phyloP scores from a whole-genome alignment of 2,888 invertebrate genomes.

The Aphrophora alni region DNA sequence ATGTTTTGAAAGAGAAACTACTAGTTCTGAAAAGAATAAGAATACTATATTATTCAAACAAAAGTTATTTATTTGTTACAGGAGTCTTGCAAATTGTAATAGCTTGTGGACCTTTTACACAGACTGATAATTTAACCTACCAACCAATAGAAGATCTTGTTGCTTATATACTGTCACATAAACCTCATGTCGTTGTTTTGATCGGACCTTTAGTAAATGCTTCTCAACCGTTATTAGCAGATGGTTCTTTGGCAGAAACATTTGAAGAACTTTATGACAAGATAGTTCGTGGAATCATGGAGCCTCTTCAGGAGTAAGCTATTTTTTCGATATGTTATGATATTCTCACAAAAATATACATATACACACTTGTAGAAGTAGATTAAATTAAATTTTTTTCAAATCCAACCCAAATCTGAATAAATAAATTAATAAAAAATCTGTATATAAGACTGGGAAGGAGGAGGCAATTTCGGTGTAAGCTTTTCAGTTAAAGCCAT shows the following conservation, averaged over 20 bases:
- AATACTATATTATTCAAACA: too few species aligned
- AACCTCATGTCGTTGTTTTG: conserved; percentile 81
- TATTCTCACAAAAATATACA: background rate
- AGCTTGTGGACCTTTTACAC: conserved; percentile 85
- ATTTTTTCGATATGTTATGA: background rate
- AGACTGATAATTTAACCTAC: conserved; percentile 75
- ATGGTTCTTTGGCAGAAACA: conserved; percentile 68
- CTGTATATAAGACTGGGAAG: too few species aligned
- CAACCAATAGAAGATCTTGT: conserved; percentile 83
- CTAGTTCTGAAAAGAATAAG: too few species aligned
- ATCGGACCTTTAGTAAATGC: conserved; percentile 86
- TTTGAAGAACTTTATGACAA: conserved; percentile 78
- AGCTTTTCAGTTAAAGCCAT: too few species aligned
- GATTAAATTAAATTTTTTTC: too few species aligned
- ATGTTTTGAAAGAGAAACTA: too few species aligned
- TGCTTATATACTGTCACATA: conserved; percentile 67
- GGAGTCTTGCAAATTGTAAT: conserved; percentile 72
- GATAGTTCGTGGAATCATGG: conserved; percentile 69
- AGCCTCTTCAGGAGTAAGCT: conserved; percentile 39
- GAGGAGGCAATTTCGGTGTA: too few species aligned
- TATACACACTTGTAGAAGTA: background rate
- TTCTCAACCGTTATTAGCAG: conserved; percentile 67
- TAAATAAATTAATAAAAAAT: too few species aligned
- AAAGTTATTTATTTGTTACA: conserved; percentile 52
- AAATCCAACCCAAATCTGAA: too few species aligned